A percentile compares a stretch with the other conserved stretches of the same genome.
These are phyloP conservation scores for Pteronotus mesoamericanus DNA, from an alignment of 2,797 vertebrate genomes.

Conservation along the genomic window DNA sequence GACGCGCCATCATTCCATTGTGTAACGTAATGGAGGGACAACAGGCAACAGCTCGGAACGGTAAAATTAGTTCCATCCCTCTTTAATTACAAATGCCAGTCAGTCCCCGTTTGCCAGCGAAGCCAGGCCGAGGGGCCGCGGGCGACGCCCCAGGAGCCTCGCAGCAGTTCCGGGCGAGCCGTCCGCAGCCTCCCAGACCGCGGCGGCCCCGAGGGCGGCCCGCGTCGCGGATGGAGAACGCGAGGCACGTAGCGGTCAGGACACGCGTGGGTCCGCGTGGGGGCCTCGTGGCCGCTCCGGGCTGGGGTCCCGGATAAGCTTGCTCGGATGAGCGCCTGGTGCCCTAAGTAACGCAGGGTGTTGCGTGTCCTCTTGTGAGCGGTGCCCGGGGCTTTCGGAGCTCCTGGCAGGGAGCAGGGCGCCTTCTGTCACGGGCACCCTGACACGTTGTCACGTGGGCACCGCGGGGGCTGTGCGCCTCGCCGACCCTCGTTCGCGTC, in stretches of 20 bases:
- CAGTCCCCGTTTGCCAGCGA: not conserved
- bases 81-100: not conserved
- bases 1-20: not conserved
- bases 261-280: too few relatives aligned
- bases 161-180: not conserved
- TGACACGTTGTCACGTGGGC: too few relatives aligned
- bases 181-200: too few relatives aligned
- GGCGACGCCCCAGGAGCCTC: not conserved
- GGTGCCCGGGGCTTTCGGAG: not conserved
- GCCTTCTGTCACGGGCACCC: not conserved
- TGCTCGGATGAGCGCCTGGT: too few relatives aligned
- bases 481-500: too few relatives aligned
- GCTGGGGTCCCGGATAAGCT: too few relatives aligned
- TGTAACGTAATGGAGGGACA: not conserved
- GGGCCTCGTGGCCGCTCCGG: too few relatives aligned
- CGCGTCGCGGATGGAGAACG: not conserved
- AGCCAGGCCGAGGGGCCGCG: not conserved
- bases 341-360: not conserved
- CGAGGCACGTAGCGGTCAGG: not conserved
- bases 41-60: not conserved
- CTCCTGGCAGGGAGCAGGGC: not conserved
- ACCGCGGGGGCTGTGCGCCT: too few relatives aligned
- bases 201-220: not conserved
- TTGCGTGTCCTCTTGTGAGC: too few relatives aligned
- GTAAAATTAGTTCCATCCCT: not conserved